These are phyloP conservation scores for Etheostoma spectabile DNA, from an alignment of 2,113 vertebrate species.

Conservation along the genomic window DNA sequence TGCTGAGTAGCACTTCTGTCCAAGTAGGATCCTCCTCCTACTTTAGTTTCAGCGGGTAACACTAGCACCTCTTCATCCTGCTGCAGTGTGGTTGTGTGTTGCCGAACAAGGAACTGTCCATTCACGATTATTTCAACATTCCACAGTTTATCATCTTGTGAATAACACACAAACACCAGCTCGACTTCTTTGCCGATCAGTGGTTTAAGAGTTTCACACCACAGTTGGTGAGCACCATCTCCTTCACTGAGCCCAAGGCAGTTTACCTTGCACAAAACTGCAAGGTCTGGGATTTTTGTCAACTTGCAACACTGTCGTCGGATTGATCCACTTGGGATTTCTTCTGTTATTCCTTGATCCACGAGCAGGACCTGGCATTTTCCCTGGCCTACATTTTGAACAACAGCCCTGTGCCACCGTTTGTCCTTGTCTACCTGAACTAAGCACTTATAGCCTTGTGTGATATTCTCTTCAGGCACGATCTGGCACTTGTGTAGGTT, in stretches of 20 bases:
- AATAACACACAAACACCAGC: constrained; percentile 80
- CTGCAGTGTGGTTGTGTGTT: constrained; percentile 14
- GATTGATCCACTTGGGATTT: constrained; percentile 69
- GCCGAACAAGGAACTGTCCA: constrained; percentile 54
- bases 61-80: not conserved
- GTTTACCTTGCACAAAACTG: constrained; percentile 83
- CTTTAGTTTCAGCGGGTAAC: not conserved
- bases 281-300: constrained; percentile 77
- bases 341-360: constrained; percentile 80
- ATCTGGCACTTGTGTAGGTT: constrained; percentile 58
- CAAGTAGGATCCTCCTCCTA: not conserved
- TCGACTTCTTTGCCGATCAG: constrained; percentile 75
- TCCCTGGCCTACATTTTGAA: constrained; percentile 66
- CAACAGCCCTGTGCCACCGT: constrained; percentile 81
- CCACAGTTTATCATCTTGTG: constrained; percentile 76
- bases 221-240: constrained; percentile 30
- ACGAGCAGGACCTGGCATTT: constrained; percentile 81
- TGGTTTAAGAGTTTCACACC: constrained; percentile 55
- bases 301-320: constrained; percentile 61
- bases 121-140: constrained; percentile 84
- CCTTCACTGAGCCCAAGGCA: constrained; percentile 56
- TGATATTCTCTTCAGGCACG: constrained; percentile 68
- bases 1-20: constrained; percentile 21
- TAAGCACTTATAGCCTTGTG: constrained; percentile 83
- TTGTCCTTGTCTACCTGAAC: constrained; percentile 71